Conservation (phyloP, 2,888 invertebrate species). For the Tipula unca region DNA sequence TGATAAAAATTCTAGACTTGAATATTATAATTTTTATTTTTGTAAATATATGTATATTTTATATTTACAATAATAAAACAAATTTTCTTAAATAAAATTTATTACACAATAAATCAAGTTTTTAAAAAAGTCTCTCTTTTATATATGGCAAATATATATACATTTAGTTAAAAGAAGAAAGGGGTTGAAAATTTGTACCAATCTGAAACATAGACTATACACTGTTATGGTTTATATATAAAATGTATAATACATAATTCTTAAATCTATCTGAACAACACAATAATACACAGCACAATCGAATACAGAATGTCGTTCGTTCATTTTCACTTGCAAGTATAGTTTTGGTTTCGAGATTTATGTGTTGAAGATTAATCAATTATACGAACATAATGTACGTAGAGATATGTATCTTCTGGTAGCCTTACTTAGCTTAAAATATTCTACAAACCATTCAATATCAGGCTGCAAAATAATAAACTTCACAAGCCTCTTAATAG, state of each 20-base stretch:
- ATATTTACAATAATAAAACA: neutral
- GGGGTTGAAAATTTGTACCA: neutral
- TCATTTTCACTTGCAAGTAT: neutral
- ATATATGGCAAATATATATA: neutral
- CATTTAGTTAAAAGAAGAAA: neutral
- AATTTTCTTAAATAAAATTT: constrained; percentile 14
- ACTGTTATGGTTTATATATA: neutral
- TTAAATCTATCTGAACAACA: neutral
- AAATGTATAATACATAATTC: neutral
- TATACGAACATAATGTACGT: neutral
- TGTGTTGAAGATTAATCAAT: neutral
- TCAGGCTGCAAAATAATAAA: neutral
- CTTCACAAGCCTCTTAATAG: neutral
- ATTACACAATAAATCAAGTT: constrained; percentile 1
- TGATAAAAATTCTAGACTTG: neutral
- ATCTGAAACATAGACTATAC: neutral
- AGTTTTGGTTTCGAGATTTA: neutral
- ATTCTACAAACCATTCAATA: too few relatives aligned
- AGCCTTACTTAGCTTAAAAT: too few relatives aligned
- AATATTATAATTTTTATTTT: neutral
- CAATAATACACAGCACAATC: neutral
- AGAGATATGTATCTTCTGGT: too few relatives aligned
- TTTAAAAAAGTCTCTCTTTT: neutral
- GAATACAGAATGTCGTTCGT: neutral
- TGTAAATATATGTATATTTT: neutral